A percentile compares a stretch with the other conserved stretches of the same genome.
Evolutionary conservation across 2,113 vertebrate species (phyloP).

Genomic region (Tylochromis polylepis): DNA sequence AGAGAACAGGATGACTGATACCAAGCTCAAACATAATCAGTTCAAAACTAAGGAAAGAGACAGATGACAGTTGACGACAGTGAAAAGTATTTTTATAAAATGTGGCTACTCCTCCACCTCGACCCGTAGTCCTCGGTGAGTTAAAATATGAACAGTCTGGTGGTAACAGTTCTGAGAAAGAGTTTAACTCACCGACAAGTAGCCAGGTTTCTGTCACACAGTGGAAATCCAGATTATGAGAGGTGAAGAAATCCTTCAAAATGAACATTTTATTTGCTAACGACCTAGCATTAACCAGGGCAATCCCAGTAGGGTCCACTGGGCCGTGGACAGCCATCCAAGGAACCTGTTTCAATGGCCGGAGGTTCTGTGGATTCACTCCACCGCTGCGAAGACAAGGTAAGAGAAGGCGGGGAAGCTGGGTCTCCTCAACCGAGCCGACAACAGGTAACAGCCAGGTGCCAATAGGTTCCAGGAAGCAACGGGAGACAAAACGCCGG

Average conservation of each 20-base stretch:
- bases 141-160: too few relatives aligned
- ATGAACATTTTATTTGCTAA: neutral
- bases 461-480: neutral
- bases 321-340: neutral
- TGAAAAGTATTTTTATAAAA: too few relatives aligned
- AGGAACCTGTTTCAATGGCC: neutral
- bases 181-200: too few relatives aligned
- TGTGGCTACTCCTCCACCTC: too few relatives aligned
- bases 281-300: neutral
- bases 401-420: neutral
- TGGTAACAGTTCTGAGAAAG: too few relatives aligned
- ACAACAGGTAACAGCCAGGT: neutral
- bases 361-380: neutral
- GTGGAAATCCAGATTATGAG: neutral
- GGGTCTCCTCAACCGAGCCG: neutral
- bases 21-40: neutral
- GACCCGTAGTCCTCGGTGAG: too few relatives aligned
- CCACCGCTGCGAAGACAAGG: rapidly evolving
- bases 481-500: rapidly evolving
- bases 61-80: too few relatives aligned
- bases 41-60: neutral
- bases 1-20: too few relatives aligned
- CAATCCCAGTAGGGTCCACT: neutral
- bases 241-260: neutral
- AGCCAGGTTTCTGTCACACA: neutral